A percentile compares a stretch with the other conserved stretches of the same genome.
These are phyloP conservation scores for Chelonus insularis DNA, from an alignment of 1,140 invertebrate genomes.

Conservation along the genomic window DNA sequence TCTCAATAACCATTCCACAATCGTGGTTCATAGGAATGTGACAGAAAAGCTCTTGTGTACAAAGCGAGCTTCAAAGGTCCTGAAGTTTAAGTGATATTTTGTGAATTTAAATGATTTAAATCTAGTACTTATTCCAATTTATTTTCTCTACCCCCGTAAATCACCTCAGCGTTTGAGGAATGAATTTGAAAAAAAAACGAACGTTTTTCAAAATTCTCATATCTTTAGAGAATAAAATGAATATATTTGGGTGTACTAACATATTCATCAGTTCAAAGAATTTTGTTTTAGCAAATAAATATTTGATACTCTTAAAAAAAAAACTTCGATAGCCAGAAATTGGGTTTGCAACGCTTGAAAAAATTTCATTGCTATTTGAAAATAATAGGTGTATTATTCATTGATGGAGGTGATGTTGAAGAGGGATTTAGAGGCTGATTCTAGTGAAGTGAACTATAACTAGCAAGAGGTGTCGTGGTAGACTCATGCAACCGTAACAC, in stretches of 20 bases:
- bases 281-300: too few relatives aligned
- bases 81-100: slow-evolving; percentile 20
- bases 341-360: slow-evolving; percentile 6
- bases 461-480: neutral
- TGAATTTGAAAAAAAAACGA: too few relatives aligned
- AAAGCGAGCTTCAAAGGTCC: neutral
- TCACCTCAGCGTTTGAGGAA: too few relatives aligned
- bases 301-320: too few relatives aligned
- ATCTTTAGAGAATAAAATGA: too few relatives aligned
- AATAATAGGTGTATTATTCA: slow-evolving; percentile 23
- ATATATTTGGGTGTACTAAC: too few relatives aligned
- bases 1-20: neutral
- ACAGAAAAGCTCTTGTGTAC: slow-evolving; percentile 2
- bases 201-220: too few relatives aligned
- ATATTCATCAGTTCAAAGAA: too few relatives aligned
- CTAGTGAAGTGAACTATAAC: neutral
- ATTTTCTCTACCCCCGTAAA: too few relatives aligned
- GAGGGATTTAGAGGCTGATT: neutral
- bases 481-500: slow-evolving; percentile 44
- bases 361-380: neutral
- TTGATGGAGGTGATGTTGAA: slow-evolving; percentile 14
- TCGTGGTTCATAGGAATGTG: slow-evolving; percentile 1
- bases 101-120: slow-evolving; percentile 3
- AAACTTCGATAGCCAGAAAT: neutral
- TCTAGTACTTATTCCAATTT: too few relatives aligned